Percentiles rank a stretch among this genome's conserved stretches.
phyloP scores from a whole-genome alignment of 1,140 invertebrate species.

The Coelopa frigida region DNA sequence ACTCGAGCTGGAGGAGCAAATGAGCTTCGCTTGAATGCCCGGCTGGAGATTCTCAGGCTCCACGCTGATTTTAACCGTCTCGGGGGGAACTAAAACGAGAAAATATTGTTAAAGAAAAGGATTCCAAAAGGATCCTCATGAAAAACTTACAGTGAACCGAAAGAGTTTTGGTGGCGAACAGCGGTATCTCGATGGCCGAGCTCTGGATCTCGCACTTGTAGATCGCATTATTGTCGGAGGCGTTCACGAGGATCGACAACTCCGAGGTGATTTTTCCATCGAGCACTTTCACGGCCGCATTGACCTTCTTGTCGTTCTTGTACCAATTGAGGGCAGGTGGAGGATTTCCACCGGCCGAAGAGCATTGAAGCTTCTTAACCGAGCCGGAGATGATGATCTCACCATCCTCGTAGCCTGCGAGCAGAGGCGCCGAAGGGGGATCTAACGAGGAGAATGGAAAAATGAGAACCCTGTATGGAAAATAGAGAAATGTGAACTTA shows the following conservation, averaged over 20 bases:
- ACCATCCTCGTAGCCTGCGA: constrained; percentile 75
- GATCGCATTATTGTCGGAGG: constrained; percentile 82
- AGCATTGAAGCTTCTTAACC: constrained; percentile 78
- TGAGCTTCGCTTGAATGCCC: constrained; percentile 67
- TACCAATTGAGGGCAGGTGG: constrained; percentile 81
- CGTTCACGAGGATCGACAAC: constrained; percentile 72
- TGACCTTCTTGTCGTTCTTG: constrained; percentile 75
- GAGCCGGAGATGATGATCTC: constrained; percentile 74
- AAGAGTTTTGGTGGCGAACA: constrained; percentile 71
- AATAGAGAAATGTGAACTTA: constrained; percentile 53
- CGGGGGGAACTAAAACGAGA: constrained; percentile 68
- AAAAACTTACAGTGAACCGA: constrained; percentile 82
- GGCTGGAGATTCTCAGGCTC: constrained; percentile 69
- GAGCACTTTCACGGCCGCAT: constrained; percentile 55
- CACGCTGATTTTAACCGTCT: constrained; percentile 70
- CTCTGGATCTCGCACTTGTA: constrained; percentile 89
- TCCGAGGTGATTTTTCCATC: constrained; percentile 77
- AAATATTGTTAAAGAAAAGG: constrained; percentile 3
- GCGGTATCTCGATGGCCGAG: constrained; percentile 76
- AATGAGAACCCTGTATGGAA: background rate
- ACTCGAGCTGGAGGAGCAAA: constrained; percentile 83
- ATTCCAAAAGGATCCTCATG: background rate
- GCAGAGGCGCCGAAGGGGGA: constrained; percentile 77
- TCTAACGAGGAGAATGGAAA: constrained; percentile 51
- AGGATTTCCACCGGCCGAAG: constrained; percentile 88